phyloP scores from a whole-genome alignment of 2,888 invertebrate genomes.

The Panzeria rudis region DNA sequence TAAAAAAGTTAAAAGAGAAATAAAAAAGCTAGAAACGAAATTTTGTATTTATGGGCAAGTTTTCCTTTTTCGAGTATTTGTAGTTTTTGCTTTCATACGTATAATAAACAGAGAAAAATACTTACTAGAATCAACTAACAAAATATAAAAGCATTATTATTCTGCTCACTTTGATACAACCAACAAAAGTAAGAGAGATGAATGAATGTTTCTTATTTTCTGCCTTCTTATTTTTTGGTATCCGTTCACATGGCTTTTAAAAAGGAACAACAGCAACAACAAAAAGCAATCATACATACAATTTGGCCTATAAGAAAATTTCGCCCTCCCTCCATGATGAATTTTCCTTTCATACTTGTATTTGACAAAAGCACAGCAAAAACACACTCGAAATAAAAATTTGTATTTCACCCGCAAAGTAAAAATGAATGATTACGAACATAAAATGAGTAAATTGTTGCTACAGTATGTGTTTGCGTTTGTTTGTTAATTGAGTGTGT shows the following conservation, averaged over 20 bases:
- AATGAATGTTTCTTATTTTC: constrained; percentile 55
- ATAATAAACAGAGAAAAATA: constrained; percentile 61
- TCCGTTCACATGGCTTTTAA: constrained; percentile 29
- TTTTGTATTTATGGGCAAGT: constrained; percentile 47
- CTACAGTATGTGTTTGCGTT: not conserved
- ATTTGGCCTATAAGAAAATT: constrained; percentile 81
- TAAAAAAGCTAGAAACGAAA: constrained; percentile 28
- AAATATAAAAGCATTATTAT: constrained; percentile 26
- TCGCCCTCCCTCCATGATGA: constrained; percentile 81
- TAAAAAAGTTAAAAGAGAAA: constrained; percentile 26
- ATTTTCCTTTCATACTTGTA: constrained; percentile 75
- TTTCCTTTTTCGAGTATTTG: constrained; percentile 33
- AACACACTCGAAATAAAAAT: constrained; percentile 69
- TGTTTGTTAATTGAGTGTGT: constrained; percentile 18
- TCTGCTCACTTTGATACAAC: constrained; percentile 35
- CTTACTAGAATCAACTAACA: constrained; percentile 23
- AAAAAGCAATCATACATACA: constrained; percentile 37
- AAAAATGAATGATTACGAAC: constrained; percentile 59
- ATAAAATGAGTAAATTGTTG: constrained; percentile 24
- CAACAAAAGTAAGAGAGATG: constrained; percentile 52
- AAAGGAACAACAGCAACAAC: constrained; percentile 37
- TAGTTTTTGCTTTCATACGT: constrained; percentile 28
- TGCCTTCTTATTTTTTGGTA: constrained; percentile 14
- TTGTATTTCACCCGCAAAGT: constrained; percentile 53
- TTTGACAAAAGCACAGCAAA: constrained; percentile 45